Evolutionary conservation across 2,888 invertebrate genomes (phyloP), one percentile per base, ranked within the genome.

Genomic region (Drosophila prostipennis): DNA sequence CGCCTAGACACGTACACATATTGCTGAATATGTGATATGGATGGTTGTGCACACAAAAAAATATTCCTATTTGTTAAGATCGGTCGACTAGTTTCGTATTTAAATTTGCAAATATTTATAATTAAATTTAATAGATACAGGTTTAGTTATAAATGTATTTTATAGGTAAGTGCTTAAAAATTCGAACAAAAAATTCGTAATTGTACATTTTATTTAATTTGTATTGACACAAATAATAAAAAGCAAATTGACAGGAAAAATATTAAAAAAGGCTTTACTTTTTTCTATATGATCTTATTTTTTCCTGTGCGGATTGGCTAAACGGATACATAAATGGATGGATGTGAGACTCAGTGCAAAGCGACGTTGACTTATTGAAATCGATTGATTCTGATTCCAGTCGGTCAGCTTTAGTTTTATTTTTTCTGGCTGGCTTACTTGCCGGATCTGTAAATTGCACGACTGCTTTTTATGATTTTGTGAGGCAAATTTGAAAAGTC

Each of bases 281-380:
- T 19, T 11, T 19, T 6, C 14, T 19, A 11, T 23, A 23, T 13
- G 6, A 43, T 13, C 1, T 13, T 23, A 6, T 6, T 34, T 48
- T 29, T 16, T 48, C 13, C 16, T 10, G 46, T 46, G 46, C 11
- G 14, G 11, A 14, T 16, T 55, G 59, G 40, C 45, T 46, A 40
- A 23, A 56, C 34, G 26, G 42, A 40, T 46, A 29, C 23, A 55
- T 51, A 55, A 49, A 34, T 55, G 29, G 55, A 71, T 71, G 42
- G 72, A 71, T 56, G 59, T 36, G 42, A 26, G 39, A 55, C 51
- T 48, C 45, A 45, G 58, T 54, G 63, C 52, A 51, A 54, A 49
- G 43, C 42, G 67, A 68, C 59, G 65, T 68, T 80, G 73, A 74
- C 67, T 81, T 79, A 84, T 82, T 81, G 69, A 76, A 85, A 76